A percentile compares a stretch with the other conserved stretches of the same genome.
These are phyloP conservation scores for Channa argus DNA, from an alignment of 2,113 vertebrate genomes.

Conservation along the genomic window DNA sequence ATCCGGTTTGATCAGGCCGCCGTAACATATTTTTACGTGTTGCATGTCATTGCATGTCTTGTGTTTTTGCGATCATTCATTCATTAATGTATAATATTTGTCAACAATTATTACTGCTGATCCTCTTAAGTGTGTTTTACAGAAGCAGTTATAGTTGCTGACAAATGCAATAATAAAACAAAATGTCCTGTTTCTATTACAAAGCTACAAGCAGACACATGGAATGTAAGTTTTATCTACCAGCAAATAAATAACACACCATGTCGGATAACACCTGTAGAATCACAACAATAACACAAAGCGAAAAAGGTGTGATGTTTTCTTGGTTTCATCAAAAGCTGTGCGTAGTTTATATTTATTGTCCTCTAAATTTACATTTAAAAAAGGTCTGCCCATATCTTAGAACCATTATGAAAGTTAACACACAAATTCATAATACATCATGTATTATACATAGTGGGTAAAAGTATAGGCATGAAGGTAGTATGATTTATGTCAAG, in stretches of 20 bases:
- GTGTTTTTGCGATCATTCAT: background rate
- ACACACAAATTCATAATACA: constrained; percentile 89
- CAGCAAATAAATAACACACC: background rate
- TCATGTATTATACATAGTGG: constrained; percentile 86
- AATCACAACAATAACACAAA: constrained; percentile 53
- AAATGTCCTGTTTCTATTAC: too few species aligned
- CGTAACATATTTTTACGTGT: background rate
- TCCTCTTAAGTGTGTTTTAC: too few species aligned
- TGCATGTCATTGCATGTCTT: background rate
- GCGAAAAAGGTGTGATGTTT: constrained; percentile 52
- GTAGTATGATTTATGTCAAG: constrained; percentile 90
- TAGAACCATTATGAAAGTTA: constrained; percentile 87
- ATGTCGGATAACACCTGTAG: background rate
- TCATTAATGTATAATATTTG: background rate
- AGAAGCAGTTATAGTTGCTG: background rate
- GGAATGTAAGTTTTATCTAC: background rate
- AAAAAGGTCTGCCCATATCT: constrained; percentile 86
- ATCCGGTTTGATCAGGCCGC: too few species aligned
- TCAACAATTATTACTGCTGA: background rate
- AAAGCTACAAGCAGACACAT: background rate
- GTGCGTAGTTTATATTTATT: constrained; percentile 90
- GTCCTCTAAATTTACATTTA: constrained; percentile 90
- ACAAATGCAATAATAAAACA: background rate
- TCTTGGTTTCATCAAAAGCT: constrained; percentile 91
- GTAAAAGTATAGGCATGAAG: constrained; percentile 91